Conservation (phyloP, 2,888 invertebrate genomes). For the Aphelenchoides bicaudatus region DNA sequence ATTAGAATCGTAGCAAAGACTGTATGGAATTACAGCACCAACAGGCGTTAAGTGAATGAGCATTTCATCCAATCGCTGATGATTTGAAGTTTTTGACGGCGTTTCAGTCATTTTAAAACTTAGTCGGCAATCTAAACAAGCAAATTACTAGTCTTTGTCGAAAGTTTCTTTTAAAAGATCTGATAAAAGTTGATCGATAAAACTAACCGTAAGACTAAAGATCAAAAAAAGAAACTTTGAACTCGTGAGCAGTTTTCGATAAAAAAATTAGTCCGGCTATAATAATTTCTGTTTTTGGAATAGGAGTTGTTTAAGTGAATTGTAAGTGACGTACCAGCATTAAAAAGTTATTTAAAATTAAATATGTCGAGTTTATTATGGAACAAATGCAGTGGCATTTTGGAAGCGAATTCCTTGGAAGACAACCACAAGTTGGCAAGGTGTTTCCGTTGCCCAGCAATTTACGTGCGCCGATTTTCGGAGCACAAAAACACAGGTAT, state of each 20-base stretch:
- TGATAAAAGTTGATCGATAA: neutral
- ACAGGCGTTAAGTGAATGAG: conserved; percentile 49
- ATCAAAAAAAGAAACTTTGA: neutral
- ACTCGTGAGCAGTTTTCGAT: neutral
- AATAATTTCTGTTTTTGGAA: no score
- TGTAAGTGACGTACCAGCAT: no score
- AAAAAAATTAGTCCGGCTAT: neutral
- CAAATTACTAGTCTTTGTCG: neutral
- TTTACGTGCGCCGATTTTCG: no score
- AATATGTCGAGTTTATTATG: no score
- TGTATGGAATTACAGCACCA: conserved; percentile 52
- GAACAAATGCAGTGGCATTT: no score
- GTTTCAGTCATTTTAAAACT: conserved; percentile 45
- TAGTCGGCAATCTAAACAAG: neutral
- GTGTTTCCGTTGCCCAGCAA: no score
- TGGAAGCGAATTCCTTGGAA: no score
- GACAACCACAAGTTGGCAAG: no score
- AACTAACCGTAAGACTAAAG: neutral
- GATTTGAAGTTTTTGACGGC: conserved; percentile 54
- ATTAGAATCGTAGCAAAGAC: conserved; percentile 42
- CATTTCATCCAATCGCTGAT: conserved; percentile 58
- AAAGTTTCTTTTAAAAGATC: conserved; percentile 1
- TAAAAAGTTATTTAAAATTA: no score
- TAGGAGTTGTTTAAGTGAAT: no score
- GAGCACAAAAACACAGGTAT: no score